Base-by-base conservation (phyloP, 1,140 invertebrate genomes). In the Thrips palmi region DNA sequence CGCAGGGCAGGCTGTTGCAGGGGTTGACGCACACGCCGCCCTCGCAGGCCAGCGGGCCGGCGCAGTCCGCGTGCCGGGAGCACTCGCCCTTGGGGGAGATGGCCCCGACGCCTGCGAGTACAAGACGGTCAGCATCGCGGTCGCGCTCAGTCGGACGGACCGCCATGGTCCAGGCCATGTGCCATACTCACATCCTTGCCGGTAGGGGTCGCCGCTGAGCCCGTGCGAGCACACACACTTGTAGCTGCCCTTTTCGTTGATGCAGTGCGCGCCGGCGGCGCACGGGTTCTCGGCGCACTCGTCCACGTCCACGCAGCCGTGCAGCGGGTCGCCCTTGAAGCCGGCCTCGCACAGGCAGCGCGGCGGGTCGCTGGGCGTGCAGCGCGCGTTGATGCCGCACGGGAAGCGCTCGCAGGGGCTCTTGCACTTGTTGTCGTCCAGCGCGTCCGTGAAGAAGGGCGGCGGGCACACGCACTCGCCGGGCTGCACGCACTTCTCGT, bases 321-420 rank as follows among this genome's bases (percentile, higher is more conserved):
- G 15, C 28, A 79, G 68, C 0, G 85, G 78, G 58, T 87, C 78
- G 14, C 83, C 82, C 52, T 78, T 76, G 50, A 74, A 88, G 2
- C 87, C 85, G 32, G 71, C 59, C 52, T 77, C 69, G 52, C 87
- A 92, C 66, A 84, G 74, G 53, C 87, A 92, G 48, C 70, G 71
- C 5, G 85, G 85, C 14, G 83, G 83, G 62, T 89, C 83, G 38
- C 73, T 82, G 4, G 85, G 82, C 3, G 78, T 84, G 52, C 87
- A 93, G 59, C 84, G 82, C 1, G 85, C 77, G 56, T 92, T 92
- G n/a, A 85, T 74, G 12, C 88, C 86, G 51, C 89, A 94, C 2
- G 77, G 71, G 53, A 80, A 87, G 35, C 81, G 65, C 53, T 86
- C 79, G 51, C 82, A 86, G 4, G 82, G 83, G 55, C 76, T 88